A percentile compares a stretch with the other conserved stretches of the same genome.
These are phyloP conservation scores for Ormyrus labotus DNA, from an alignment of 2,888 invertebrate species.

Conservation along the genomic window DNA sequence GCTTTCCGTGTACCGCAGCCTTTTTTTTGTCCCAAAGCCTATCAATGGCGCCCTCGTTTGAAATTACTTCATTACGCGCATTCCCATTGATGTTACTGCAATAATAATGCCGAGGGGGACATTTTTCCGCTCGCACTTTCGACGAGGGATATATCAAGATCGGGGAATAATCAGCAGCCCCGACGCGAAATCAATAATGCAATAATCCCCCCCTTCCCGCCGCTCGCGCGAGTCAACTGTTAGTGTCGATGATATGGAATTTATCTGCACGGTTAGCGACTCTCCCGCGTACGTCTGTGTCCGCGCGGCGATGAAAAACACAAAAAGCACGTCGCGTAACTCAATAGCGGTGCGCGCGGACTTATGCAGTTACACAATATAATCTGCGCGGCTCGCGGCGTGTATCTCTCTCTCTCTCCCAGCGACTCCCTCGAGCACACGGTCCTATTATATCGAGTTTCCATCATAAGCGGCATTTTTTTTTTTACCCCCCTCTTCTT, in stretches of 20 bases:
- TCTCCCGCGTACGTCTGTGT: not conserved
- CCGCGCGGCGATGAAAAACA: not conserved
- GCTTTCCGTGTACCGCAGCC: not conserved
- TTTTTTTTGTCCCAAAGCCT: conserved; percentile 1
- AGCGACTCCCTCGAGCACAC: not conserved
- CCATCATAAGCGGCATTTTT: conserved; percentile 18
- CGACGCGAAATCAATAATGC: conserved; percentile 46
- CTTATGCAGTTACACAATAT: conserved; percentile 44
- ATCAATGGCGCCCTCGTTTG: conserved; percentile 22
- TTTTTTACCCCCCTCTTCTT: not conserved
- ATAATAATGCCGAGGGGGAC: not conserved
- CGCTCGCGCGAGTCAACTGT: no score
- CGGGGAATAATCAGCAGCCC: not conserved
- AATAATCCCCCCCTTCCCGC: not conserved
- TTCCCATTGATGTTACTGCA: conserved; percentile 18
- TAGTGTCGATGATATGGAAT: conserved; percentile 26
- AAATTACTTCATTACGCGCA: conserved; percentile 41
- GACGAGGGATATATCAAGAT: not conserved
- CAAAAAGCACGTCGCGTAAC: conserved; percentile 38
- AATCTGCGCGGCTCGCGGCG: conserved; percentile 28
- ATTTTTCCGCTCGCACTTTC: not conserved
- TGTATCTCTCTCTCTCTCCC: not conserved
- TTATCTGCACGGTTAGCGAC: conserved; percentile 22
- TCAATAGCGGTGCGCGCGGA: conserved; percentile 29
- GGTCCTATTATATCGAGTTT: conserved; percentile 42